These are phyloP conservation scores for Cheilosia impressa DNA, from an alignment of 2,888 invertebrate genomes.

Conservation along the genomic window DNA sequence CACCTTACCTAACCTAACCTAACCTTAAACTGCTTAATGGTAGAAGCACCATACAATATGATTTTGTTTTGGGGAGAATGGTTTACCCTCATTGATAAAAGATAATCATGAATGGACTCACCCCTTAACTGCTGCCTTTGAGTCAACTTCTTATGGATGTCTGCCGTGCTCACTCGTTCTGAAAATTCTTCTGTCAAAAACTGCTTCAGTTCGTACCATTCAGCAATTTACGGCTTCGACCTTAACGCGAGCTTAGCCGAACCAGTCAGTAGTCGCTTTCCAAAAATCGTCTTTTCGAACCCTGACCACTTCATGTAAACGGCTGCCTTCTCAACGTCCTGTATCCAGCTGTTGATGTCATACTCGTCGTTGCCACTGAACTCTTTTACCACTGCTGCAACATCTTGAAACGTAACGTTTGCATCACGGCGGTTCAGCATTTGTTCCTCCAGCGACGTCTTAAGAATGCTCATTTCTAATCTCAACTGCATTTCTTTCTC, in stretches of 20 bases:
- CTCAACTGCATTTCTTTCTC: constrained; percentile 7
- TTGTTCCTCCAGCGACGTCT: constrained; percentile 3
- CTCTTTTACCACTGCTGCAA: constrained; percentile 4
- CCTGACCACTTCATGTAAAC: neutral
- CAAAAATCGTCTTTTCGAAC: constrained; percentile 4
- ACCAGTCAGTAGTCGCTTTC: neutral
- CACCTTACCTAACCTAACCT: no score
- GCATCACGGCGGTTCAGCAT: neutral
- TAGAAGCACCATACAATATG: constrained; percentile 15
- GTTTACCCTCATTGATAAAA: neutral
- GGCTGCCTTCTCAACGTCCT: constrained; percentile 6
- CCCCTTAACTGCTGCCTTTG: neutral
- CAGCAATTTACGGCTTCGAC: neutral
- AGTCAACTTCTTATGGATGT: neutral
- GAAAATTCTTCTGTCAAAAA: constrained; percentile 15
- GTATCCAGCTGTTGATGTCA: constrained; percentile 7
- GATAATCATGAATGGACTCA: constrained; percentile 18
- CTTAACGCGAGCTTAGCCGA: constrained; percentile 10
- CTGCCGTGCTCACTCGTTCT: neutral
- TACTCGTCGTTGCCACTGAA: constrained; percentile 9
- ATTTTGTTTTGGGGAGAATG: constrained; percentile 4
- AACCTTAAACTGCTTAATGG: constrained; percentile 1
- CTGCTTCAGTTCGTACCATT: constrained; percentile 15
- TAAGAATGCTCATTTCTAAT: neutral
- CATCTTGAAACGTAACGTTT: neutral